A percentile compares a stretch with the other conserved stretches of the same genome.
phyloP scores from a whole-genome alignment of 2,113 vertebrate genomes.

The Lonchura striata region DNA sequence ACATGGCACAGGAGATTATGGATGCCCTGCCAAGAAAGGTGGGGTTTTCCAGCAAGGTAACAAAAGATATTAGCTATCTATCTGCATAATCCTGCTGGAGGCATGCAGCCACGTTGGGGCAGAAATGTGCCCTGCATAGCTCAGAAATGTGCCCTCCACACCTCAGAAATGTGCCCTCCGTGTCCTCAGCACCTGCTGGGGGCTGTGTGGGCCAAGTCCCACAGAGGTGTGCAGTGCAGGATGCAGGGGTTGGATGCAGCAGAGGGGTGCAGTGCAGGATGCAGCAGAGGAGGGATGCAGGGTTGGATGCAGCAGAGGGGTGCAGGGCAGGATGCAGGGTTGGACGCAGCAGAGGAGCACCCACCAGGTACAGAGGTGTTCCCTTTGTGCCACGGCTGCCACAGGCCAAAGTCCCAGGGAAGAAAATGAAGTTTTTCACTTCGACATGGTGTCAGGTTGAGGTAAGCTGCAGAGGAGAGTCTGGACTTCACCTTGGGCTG shows the following conservation, averaged over 20 bases:
- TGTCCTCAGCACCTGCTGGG: background rate
- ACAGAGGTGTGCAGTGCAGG: too few relatives aligned
- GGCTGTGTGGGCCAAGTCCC: too few relatives aligned
- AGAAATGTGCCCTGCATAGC: background rate
- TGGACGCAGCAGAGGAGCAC: background rate
- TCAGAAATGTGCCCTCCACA: background rate
- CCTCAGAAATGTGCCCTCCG: background rate
- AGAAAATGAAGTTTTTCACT: background rate
- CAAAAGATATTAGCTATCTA: background rate
- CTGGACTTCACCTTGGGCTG: background rate
- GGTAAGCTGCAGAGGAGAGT: background rate
- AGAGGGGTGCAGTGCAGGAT: too few relatives aligned
- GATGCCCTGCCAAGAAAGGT: slow-evolving; percentile 41
- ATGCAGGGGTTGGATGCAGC: background rate
- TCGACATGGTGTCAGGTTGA: background rate
- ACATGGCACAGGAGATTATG: background rate
- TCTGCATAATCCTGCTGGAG: background rate
- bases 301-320: background rate
- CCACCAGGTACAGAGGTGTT: background rate
- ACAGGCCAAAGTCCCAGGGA: background rate
- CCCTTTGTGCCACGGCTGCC: background rate
- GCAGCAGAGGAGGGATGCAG: background rate
- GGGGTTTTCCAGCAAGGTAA: slow-evolving; percentile 49
- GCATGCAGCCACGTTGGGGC: background rate
- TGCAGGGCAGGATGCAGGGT: too few relatives aligned